These are phyloP conservation scores for Menura novaehollandiae DNA, from an alignment of 2,113 vertebrate genomes.

Conservation along the genomic window DNA sequence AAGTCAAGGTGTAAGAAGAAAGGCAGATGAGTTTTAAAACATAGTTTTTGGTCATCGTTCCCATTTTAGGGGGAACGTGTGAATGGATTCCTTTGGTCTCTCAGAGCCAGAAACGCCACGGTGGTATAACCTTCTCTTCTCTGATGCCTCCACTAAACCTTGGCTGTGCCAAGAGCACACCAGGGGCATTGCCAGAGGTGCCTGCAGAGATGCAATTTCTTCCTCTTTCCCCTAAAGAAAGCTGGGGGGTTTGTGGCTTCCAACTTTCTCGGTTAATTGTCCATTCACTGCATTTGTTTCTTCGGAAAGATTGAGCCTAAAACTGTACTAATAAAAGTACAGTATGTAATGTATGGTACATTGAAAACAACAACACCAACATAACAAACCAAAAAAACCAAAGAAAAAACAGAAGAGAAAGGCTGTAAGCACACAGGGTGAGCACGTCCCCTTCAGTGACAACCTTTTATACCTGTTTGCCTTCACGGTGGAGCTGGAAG, in stretches of 20 bases:
- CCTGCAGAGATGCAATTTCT: background rate
- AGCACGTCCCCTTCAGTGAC: background rate
- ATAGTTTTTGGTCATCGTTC: background rate
- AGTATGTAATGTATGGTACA: background rate
- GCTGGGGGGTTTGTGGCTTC: background rate
- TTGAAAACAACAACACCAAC: background rate
- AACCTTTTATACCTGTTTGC: background rate
- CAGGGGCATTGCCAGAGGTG: background rate
- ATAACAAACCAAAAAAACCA: background rate
- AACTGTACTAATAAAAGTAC: background rate
- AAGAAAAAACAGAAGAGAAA: background rate
- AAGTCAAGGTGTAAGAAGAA: background rate
- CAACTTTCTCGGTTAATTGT: background rate
- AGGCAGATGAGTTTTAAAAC: background rate
- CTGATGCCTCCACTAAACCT: background rate
- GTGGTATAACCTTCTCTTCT: background rate
- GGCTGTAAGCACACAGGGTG: background rate
- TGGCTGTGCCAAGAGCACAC: background rate
- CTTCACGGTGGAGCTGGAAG: background rate
- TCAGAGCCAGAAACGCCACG: rapidly evolving
- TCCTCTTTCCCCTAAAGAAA: background rate
- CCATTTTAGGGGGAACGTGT: background rate
- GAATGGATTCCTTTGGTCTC: background rate
- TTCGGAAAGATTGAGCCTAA: background rate
- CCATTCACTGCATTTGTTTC: background rate